Percentiles rank a stretch among this genome's conserved stretches.
Evolutionary conservation across 2,113 vertebrate species (phyloP).

Genomic region (Bubo scandiacus): DNA sequence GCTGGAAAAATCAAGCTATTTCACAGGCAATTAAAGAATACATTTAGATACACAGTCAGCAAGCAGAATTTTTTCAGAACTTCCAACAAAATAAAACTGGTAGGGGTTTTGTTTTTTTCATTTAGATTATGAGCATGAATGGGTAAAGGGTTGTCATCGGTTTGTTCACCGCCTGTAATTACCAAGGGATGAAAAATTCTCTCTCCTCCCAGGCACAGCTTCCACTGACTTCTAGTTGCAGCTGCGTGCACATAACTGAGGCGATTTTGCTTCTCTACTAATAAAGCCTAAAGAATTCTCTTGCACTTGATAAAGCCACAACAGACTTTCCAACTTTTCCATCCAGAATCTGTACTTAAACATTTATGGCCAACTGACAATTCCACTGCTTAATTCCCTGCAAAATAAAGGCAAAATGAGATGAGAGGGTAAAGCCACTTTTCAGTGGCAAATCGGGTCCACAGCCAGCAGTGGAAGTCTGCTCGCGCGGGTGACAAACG

Average conservation of each 20-base stretch:
- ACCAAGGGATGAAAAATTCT: not conserved
- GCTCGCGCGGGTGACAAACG: not conserved
- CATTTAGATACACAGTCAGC: not conserved
- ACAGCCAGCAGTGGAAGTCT: too few species aligned
- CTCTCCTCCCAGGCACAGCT: not conserved
- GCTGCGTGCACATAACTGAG: not conserved
- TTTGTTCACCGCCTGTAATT: not conserved
- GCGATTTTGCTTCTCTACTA: not conserved
- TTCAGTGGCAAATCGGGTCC: not conserved
- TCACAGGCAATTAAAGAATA: not conserved
- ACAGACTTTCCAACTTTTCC: not conserved
- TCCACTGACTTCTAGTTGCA: not conserved
- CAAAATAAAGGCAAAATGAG: not conserved
- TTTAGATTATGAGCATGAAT: not conserved
- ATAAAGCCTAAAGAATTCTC: not conserved
- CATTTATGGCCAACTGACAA: not conserved
- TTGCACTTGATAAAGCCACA: not conserved
- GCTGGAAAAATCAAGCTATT: not conserved
- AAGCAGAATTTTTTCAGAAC: not conserved
- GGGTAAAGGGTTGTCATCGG: not conserved
- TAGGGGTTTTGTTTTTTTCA: not conserved
- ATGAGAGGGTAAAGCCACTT: rapidly evolving
- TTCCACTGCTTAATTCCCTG: not conserved
- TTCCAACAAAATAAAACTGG: not conserved
- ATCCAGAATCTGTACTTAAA: not conserved